A percentile compares a stretch with the other conserved stretches of the same genome.
phyloP scores from a whole-genome alignment of 2,113 vertebrate genomes.

The Saguinus midas region DNA sequence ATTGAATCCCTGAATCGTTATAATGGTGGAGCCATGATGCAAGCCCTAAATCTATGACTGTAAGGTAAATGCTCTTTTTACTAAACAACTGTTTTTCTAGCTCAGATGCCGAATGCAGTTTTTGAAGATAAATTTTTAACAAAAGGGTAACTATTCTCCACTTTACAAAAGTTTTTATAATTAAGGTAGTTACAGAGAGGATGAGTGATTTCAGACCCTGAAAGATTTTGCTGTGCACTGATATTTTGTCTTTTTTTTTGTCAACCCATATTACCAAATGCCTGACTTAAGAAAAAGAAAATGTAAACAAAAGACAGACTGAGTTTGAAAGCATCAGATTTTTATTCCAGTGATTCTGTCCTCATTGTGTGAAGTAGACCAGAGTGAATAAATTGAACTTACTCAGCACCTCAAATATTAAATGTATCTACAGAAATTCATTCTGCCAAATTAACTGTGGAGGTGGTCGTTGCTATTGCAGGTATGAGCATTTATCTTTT shows the following conservation, averaged over 20 bases:
- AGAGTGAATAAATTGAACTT: constrained; percentile 33
- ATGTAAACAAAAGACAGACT: neutral
- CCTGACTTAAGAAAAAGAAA: neutral
- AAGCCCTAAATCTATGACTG: neutral
- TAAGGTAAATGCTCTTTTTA: neutral
- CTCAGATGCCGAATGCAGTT: neutral
- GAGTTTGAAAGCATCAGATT: neutral
- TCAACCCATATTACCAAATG: neutral
- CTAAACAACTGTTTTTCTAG: neutral
- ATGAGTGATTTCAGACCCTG: neutral
- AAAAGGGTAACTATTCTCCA: neutral
- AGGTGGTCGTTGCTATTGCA: neutral
- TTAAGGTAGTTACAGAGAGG: neutral
- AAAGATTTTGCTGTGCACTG: constrained; percentile 17
- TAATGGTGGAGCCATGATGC: neutral
- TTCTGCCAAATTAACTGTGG: constrained; percentile 7
- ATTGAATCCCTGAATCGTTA: neutral
- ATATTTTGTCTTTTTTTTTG: constrained; percentile 34
- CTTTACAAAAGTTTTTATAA: neutral
- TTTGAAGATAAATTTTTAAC: constrained; percentile 35
- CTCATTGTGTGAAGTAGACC: neutral
- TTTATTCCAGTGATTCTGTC: neutral
- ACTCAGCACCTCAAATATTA: constrained; percentile 8
- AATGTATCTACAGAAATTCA: neutral
- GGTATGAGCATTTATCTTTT: constrained; percentile 14